These are phyloP conservation scores for Caenorhabditis tropicalis DNA, from an alignment of 1,140 invertebrate species.

Conservation along the genomic window DNA sequence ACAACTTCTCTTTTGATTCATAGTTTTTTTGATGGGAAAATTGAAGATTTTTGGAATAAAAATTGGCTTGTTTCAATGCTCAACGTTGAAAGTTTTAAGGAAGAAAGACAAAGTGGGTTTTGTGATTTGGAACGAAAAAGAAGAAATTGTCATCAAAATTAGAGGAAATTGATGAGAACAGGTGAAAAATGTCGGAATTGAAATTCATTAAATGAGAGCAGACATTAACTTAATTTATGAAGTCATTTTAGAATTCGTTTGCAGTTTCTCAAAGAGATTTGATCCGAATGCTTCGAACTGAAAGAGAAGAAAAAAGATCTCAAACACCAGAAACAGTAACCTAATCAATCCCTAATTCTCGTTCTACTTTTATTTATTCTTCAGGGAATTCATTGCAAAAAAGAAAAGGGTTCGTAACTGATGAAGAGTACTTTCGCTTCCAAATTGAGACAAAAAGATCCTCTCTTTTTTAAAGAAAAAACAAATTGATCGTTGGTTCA, in stretches of 20 bases:
- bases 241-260: no score
- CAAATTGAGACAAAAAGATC: conserved; percentile 23
- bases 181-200: not conserved
- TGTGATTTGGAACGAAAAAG: not conserved
- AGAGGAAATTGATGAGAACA: not conserved
- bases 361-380: not conserved
- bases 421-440: not conserved
- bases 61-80: not conserved
- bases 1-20: no score
- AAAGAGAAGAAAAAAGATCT: no score
- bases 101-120: not conserved
- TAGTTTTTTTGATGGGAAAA: not conserved
- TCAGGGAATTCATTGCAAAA: not conserved
- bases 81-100: not conserved
- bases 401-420: not conserved
- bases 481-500: conserved; percentile 35
- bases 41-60: not conserved
- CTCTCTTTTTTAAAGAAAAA: no score
- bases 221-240: no score
- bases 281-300: no score
- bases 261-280: no score
- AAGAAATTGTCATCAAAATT: not conserved
- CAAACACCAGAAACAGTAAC: not conserved
- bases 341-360: no score
- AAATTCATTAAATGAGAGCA: no score